Base-by-base conservation (phyloP, 2,113 vertebrate genomes). In the Xenopus laevis region DNA sequence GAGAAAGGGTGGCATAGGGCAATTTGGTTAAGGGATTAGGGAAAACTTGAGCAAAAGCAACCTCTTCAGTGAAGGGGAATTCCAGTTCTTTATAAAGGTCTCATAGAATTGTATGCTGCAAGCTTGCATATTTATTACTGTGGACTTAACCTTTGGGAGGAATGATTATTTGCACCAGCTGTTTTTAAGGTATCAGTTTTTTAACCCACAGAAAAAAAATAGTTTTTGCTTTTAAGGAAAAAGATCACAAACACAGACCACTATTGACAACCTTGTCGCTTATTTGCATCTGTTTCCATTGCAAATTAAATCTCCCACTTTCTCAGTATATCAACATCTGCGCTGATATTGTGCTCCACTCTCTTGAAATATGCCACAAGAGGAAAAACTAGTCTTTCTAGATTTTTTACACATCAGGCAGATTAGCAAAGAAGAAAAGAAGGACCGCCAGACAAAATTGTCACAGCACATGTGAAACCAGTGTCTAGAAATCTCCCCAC, bases 101-200 rank as follows among this genome's bases (percentile, higher is more conserved):
- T 65, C 1, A 23, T 65, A 45, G 45, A 72, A 27, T 23, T 20
- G 16, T 60, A 33, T 60, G 58, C 21, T 60, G 58, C 58, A 69
- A 79, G 78, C 83, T 78, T 89, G 86, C 86, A 82, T 92, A 92
- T 92, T 92, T 92, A 91, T 92, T 92, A 84, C 81, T 86, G 61
- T 20, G 46, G 73, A 70, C 58, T 64, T 40, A 21, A 46, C 20
- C 52, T 83, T 65, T 69, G 13, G 44, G 12, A 73, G 60, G 78
- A 86, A 86, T 80, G 83, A 86, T 85, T 27, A 82, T 90, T 55
- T 85, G 59, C 78, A 78, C 82, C 81, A 80, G 79, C 63, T 55
- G 16, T 78, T 76, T 77, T 77, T 21, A 18, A 45, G 33, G 20
- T 64, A 64, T 55, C 13, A 1, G 16, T 64, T 10, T 76, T 70